These are phyloP conservation scores for Otis tarda DNA, from an alignment of 2,113 vertebrate species.

Conservation along the genomic window DNA sequence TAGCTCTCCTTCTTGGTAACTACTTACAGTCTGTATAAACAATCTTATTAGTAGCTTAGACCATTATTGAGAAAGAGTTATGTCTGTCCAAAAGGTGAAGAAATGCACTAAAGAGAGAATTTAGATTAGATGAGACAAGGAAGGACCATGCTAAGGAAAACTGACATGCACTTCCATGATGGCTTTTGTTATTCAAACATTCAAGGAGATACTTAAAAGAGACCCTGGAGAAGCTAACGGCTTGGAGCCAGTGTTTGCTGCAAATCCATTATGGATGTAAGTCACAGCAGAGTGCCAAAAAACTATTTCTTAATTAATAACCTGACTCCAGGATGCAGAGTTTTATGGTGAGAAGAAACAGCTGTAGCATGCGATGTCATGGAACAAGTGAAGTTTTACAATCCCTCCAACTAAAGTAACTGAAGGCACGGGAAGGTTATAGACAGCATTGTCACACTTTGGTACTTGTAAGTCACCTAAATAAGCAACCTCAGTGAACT, in stretches of 20 bases:
- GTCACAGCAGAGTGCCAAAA: not conserved
- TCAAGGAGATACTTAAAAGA: not conserved
- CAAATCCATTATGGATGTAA: not conserved
- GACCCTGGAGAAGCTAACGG: not conserved
- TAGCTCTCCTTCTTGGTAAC: not conserved
- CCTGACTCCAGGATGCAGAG: not conserved
- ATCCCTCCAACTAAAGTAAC: not conserved
- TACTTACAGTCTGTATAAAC: not conserved
- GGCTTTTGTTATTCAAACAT: not conserved
- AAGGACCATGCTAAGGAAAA: not conserved
- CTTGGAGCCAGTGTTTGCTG: not conserved
- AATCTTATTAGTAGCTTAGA: not conserved
- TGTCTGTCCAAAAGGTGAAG: not conserved
- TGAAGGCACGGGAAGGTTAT: not conserved
- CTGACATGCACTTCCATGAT: not conserved
- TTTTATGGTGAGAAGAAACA: not conserved
- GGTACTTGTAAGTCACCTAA: not conserved
- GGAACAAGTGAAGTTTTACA: not conserved
- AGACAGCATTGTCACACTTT: not conserved
- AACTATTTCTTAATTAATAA: not conserved
- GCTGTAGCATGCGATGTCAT: not conserved
- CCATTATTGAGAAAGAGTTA: not conserved
- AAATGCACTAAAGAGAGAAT: not conserved
- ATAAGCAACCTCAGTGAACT: not conserved
- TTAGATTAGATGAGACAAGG: not conserved